Conservation (phyloP, 1,140 invertebrate genomes). For the Drosophila serrata region DNA sequence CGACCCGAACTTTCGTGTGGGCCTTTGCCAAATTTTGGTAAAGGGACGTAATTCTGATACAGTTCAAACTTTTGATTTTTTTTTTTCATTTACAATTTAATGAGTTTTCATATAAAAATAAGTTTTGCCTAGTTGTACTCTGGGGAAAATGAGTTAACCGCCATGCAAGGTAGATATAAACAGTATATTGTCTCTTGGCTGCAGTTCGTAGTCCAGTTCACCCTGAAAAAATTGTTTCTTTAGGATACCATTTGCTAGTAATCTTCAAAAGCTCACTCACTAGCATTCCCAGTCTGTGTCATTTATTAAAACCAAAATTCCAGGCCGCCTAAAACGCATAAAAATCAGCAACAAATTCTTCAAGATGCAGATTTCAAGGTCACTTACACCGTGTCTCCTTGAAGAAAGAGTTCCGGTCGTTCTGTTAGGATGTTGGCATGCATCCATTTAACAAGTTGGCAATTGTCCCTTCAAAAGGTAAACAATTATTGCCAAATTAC, state of each 20-base stretch:
- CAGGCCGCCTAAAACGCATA: slow-evolving; percentile 89
- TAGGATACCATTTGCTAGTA: rapidly evolving
- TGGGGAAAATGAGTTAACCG: slow-evolving; percentile 79
- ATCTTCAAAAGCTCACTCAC: slow-evolving; percentile 86
- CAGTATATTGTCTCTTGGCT: slow-evolving; percentile 86
- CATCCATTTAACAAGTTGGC: slow-evolving; percentile 92
- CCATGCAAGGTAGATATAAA: slow-evolving; percentile 89
- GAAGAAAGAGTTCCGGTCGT: slow-evolving; percentile 95
- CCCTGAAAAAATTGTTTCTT: slow-evolving; percentile 78
- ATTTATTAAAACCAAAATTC: slow-evolving; percentile 96
- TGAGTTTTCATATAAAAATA: slow-evolving; percentile 29
- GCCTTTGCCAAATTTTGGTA: slow-evolving; percentile 67
- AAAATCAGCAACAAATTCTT: background rate
- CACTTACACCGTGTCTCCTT: slow-evolving; percentile 92
- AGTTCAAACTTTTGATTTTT: background rate
- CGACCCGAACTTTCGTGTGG: slow-evolving; percentile 73
- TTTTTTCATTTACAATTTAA: slow-evolving; percentile 13
- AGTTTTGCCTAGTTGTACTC: slow-evolving; percentile 15
- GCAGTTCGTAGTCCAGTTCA: slow-evolving; percentile 86
- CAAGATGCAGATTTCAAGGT: rapidly evolving
- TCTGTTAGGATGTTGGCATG: slow-evolving; percentile 94
- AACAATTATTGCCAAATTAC: slow-evolving; percentile 9
- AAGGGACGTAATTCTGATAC: slow-evolving; percentile 79
- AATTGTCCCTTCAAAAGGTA: slow-evolving; percentile 89
- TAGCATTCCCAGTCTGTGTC: slow-evolving; percentile 97